Base-by-base conservation (phyloP, 2,888 invertebrate species). In the Myopa tessellatipennis region DNA sequence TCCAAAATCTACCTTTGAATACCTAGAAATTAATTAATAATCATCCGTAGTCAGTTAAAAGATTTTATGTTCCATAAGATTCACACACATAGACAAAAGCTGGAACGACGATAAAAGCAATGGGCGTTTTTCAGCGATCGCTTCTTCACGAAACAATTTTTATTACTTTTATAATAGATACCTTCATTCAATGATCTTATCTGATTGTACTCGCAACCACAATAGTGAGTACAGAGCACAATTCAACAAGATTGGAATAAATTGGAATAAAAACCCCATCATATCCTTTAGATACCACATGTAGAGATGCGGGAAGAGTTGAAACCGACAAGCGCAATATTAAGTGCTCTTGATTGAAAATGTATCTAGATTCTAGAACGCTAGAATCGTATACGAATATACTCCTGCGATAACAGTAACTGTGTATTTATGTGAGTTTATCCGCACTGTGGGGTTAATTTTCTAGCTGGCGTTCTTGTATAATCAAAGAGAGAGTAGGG, bases 401-500 rank as follows among this genome's bases (percentile, higher is more conserved):
- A 34, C 4, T 34, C 58, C 14, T 50, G 55, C 45, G 45, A 45
- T 45, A 55, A n/a, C 10, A 8, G 10, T 55, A 55, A n/a, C 55
- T 55, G 55, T 8, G 36, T n/a, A 34, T 67, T 67, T 67, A 4
- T 67, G 16, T 67, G 60, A 18, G 71, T 58, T 58, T 40, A 14
- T 38, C 60, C 50, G 65, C 74, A 74, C 65, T 65, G 52, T 65
- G 65, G 74, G 74, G 74, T 74, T 65, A 74, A 52, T 74, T 74
- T 74, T 74, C 65, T 74, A 65, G 65, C 52, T 74, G 16, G 16
- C 16, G 16, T 14, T 63, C 65, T 74, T 74, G 74, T 74, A 65
- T 74, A 74, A 74, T 74, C 74, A 74, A 60, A 38, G 12, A 36
- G 65, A 14, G 4, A 55, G 4, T 26, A 26, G 26, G 26, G 10